phyloP scores from a whole-genome alignment of 2,797 vertebrate species.

The Buphagus erythrorhynchus region DNA sequence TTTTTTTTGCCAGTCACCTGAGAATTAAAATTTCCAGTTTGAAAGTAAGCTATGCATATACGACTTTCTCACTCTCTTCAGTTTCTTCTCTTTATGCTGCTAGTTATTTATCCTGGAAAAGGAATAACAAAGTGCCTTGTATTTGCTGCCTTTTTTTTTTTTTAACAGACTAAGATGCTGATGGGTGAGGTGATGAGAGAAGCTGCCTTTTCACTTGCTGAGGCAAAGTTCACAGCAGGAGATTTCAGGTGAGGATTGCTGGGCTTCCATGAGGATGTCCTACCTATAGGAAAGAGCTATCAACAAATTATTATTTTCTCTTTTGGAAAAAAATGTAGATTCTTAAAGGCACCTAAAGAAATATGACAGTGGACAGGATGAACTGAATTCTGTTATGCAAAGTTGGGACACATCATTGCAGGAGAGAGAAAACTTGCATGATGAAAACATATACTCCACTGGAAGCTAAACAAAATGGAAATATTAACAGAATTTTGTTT shows the following conservation, averaged over 20 bases:
- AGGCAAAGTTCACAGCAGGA: constrained; percentile 97
- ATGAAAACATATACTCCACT: background rate
- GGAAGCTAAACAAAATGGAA: background rate
- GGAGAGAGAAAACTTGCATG: background rate
- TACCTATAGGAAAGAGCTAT: background rate
- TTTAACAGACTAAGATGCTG: constrained; percentile 91
- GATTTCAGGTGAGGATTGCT: constrained; percentile 91
- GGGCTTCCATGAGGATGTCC: background rate
- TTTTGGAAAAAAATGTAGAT: background rate
- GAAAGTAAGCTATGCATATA: background rate
- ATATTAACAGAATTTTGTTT: background rate
- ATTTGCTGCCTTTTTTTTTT: background rate
- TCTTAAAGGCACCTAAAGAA: background rate
- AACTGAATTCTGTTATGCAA: background rate
- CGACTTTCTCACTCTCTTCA: background rate
- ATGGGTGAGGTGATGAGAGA: constrained; percentile 99
- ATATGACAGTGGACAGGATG: background rate
- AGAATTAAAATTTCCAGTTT: background rate
- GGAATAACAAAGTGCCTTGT: background rate
- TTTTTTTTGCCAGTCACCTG: background rate
- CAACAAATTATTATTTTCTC: background rate
- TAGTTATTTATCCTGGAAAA: background rate
- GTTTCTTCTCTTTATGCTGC: background rate
- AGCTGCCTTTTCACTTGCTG: constrained; percentile 97
- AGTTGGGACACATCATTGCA: background rate